Conservation (phyloP, 2,797 vertebrate genomes). For the Sebastes oblongus region DNA sequence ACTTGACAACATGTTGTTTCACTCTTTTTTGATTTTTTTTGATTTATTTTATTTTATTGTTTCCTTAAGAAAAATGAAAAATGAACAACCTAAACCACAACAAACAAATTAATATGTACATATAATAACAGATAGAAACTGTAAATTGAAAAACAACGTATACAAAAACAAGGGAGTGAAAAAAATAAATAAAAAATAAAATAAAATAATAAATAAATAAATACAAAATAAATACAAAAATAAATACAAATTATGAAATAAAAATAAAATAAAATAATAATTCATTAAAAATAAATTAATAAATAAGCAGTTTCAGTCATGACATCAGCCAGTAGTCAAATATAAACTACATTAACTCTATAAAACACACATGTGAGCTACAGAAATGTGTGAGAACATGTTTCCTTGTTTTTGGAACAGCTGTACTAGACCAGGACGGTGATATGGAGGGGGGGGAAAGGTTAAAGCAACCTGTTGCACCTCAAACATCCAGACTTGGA, state of each 20-base stretch:
- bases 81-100: no score
- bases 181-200: neutral
- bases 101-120: no score
- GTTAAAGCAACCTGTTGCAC: slow-evolving; percentile 58
- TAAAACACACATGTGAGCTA: neutral
- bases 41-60: no score
- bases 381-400: slow-evolving; percentile 15
- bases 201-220: neutral
- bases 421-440: neutral
- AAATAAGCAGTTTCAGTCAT: neutral
- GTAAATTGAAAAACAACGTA: no score
- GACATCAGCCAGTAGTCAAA: slow-evolving; percentile 19
- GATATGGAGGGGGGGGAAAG: slow-evolving; percentile 3
- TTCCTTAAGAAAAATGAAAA: no score
- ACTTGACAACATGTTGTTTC: neutral
- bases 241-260: neutral
- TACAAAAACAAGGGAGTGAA: no score
- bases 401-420: slow-evolving; percentile 43
- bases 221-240: neutral
- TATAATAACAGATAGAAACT: no score
- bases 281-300: neutral
- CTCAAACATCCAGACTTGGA: slow-evolving; percentile 36
- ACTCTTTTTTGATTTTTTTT: neutral
- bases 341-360: slow-evolving; percentile 23
- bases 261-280: neutral